Conservation (phyloP, 2,113 vertebrate species). For the Amazona guildingii region DNA sequence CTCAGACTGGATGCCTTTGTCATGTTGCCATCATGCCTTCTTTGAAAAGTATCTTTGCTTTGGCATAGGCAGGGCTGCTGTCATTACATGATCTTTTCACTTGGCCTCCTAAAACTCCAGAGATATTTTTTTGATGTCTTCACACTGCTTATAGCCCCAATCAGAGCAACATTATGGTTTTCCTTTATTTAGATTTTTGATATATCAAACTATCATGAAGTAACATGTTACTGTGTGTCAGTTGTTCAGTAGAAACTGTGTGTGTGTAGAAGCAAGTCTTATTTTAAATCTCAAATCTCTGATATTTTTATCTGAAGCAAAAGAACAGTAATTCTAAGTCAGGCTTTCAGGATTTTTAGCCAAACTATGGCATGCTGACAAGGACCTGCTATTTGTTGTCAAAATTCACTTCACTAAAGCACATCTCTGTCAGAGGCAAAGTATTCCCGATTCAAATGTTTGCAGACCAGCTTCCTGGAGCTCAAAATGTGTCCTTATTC, state of each 20-base stretch:
- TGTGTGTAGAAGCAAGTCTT: conserved; percentile 11
- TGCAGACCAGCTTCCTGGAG: not conserved
- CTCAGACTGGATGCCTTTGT: not conserved
- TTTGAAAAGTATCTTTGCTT: conserved; percentile 8
- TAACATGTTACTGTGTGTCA: not conserved
- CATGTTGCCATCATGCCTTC: not conserved
- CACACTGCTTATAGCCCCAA: not conserved
- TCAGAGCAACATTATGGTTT: conserved; percentile 12
- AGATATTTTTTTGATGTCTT: not conserved
- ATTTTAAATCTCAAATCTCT: conserved; percentile 32
- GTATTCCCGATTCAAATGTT: not conserved
- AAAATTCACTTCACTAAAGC: not conserved
- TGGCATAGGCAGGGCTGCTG: not conserved
- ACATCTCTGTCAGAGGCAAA: not conserved
- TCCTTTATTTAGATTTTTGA: conserved; percentile 54
- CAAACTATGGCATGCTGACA: not conserved
- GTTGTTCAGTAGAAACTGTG: conserved; percentile 13
- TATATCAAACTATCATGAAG: conserved; percentile 13
- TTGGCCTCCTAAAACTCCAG: not conserved
- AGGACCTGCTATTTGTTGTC: not conserved
- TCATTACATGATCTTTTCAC: not conserved
- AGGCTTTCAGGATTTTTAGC: conserved; percentile 17
- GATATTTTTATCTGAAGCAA: conserved; percentile 16
- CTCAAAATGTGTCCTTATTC: not conserved
- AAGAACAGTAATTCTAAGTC: not conserved